These are phyloP conservation scores for Sander vitreus DNA, from an alignment of 2,113 vertebrate species.

Conservation along the genomic window DNA sequence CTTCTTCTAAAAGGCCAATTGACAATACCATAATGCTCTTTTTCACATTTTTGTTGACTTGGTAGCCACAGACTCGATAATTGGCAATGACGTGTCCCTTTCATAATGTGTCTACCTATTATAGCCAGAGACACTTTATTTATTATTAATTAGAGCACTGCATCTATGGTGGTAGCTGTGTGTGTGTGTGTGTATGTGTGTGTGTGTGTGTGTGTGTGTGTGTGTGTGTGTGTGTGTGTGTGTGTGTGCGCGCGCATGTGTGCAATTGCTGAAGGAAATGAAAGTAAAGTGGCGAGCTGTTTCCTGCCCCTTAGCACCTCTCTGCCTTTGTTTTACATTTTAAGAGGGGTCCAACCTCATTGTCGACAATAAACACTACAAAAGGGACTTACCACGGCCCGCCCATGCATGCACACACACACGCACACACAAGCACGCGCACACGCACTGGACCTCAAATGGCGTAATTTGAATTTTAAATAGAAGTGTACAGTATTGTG, in stretches of 20 bases:
- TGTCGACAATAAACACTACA: slow-evolving; percentile 69
- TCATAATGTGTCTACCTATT: slow-evolving; percentile 53
- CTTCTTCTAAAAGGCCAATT: not conserved
- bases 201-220: not conserved
- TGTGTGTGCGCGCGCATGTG: slow-evolving; percentile 6
- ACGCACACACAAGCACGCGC: slow-evolving; percentile 5
- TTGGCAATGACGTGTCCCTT: slow-evolving; percentile 10
- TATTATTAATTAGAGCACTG: slow-evolving; percentile 56
- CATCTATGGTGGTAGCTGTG: slow-evolving; percentile 30
- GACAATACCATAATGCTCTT: not conserved
- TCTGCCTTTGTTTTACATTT: slow-evolving; percentile 74
- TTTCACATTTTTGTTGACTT: not conserved
- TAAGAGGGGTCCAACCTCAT: slow-evolving; percentile 71
- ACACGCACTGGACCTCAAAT: slow-evolving; percentile 42
- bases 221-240: slow-evolving; percentile 29
- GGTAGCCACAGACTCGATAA: not conserved
- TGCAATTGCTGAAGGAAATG: slow-evolving; percentile 38
- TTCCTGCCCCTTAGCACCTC: slow-evolving; percentile 66
- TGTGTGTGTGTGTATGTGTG: slow-evolving; percentile 18
- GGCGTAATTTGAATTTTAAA: slow-evolving; percentile 76
- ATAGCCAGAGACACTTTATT: slow-evolving; percentile 55
- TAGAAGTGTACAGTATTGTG: slow-evolving; percentile 74
- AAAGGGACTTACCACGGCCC: slow-evolving; percentile 47
- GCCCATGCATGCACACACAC: slow-evolving; percentile 16
- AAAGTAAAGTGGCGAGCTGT: slow-evolving; percentile 60